phyloP scores from a whole-genome alignment of 2,888 invertebrate species.

The Blomia tropicalis region DNA sequence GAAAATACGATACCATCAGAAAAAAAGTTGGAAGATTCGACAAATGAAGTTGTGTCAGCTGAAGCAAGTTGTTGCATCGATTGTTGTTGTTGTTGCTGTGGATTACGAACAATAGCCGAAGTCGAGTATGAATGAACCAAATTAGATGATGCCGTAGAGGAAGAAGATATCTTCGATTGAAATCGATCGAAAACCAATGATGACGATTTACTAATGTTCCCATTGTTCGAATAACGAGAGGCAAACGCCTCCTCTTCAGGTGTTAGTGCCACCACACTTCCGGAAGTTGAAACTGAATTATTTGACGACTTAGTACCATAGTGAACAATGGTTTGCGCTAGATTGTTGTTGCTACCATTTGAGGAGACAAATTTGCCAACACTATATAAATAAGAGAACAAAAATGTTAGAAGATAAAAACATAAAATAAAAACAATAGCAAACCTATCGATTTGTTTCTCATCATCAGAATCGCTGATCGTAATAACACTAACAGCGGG shows the following conservation, averaged over 20 bases:
- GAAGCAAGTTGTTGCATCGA: no score
- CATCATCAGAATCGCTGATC: conserved; percentile 86
- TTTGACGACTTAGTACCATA: background rate
- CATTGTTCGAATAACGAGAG: background rate
- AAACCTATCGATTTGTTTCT: conserved; percentile 38
- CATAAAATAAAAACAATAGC: background rate
- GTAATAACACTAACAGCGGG: conserved; percentile 88
- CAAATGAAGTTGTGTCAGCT: background rate
- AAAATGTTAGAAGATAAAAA: background rate
- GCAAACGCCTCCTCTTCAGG: conserved; percentile 25
- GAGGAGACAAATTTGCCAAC: background rate
- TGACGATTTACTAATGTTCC: conserved; percentile 10
- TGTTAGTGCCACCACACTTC: conserved; percentile 29
- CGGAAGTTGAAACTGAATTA: conserved; percentile 26
- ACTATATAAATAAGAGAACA: background rate
- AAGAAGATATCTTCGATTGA: background rate
- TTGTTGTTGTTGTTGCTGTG: background rate
- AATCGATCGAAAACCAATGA: conserved; percentile 14
- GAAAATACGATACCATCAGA: background rate
- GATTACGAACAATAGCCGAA: conserved; percentile 17
- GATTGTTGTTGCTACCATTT: no score
- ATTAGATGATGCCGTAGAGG: conserved; percentile 14
- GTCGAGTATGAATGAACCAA: conserved; percentile 6
- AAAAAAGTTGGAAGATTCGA: background rate
- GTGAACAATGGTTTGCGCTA: background rate